These are phyloP conservation scores for Drosophila paramelanica DNA, from an alignment of 2,888 invertebrate genomes.

Conservation along the genomic window DNA sequence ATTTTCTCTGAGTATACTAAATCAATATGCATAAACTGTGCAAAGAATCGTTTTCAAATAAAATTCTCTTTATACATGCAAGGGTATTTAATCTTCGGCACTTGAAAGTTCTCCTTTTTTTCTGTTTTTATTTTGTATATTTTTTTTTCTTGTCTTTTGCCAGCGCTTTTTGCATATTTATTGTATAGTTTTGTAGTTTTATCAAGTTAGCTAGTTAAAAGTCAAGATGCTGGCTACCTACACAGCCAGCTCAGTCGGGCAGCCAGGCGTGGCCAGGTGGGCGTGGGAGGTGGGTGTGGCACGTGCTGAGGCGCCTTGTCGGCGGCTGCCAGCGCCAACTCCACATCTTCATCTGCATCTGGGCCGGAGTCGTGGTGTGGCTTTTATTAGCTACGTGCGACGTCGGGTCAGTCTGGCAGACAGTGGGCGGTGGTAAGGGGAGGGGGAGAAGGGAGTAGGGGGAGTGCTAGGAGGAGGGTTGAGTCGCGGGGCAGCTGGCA, in stretches of 20 bases:
- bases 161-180: constrained; percentile 72
- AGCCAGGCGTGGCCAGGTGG: not conserved
- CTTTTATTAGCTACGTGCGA: constrained; percentile 75
- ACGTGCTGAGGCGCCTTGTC: constrained; percentile 48
- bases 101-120: not conserved
- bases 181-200: constrained; percentile 80
- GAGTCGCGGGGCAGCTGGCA: constrained; percentile 1
- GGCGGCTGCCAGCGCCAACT: constrained; percentile 43
- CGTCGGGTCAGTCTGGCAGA: constrained; percentile 37
- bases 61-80: too few species aligned
- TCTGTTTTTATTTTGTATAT: constrained; percentile 6
- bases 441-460: not conserved
- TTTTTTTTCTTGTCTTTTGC: constrained; percentile 3
- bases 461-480: not conserved
- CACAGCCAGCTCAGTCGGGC: not conserved
- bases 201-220: constrained; percentile 79
- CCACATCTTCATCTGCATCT: constrained; percentile 63
- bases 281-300: constrained; percentile 47
- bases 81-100: constrained; percentile 7
- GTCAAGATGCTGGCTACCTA: constrained; percentile 70
- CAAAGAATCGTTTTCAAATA: too few species aligned
- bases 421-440: not conserved
- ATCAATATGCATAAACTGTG: too few species aligned
- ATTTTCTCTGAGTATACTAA: too few species aligned
- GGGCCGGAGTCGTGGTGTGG: constrained; percentile 52